These are phyloP conservation scores for Nephila pilipes DNA, from an alignment of 1,140 invertebrate genomes.

Conservation along the genomic window DNA sequence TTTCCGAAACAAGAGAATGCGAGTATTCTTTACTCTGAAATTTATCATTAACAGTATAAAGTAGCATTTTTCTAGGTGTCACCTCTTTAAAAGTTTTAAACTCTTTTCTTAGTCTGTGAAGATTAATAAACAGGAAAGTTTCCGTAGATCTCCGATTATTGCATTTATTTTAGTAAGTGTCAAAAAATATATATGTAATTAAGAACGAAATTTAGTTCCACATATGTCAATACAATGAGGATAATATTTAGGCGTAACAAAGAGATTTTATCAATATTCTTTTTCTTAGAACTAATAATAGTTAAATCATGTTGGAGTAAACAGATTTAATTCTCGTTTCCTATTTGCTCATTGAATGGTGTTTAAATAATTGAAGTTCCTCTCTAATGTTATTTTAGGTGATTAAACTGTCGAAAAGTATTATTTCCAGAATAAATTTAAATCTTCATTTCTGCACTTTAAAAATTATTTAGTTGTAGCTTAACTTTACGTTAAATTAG, in stretches of 20 bases:
- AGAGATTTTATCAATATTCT: too few species aligned
- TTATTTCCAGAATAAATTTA: too few species aligned
- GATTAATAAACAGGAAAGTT: not conserved
- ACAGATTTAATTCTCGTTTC: too few species aligned
- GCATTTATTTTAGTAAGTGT: not conserved
- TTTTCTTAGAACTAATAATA: too few species aligned
- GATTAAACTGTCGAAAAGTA: too few species aligned
- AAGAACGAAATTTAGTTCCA: not conserved
- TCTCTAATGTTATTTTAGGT: too few species aligned
- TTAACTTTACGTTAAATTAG: too few species aligned
- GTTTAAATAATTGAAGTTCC: too few species aligned
- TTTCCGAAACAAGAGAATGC: not conserved
- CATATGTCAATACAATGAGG: not conserved
- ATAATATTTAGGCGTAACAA: not conserved
- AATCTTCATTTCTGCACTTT: too few species aligned
- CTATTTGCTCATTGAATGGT: too few species aligned
- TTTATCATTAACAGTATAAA: slow-evolving; percentile 25
- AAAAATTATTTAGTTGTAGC: too few species aligned
- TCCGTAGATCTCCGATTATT: not conserved
- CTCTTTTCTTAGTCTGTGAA: not conserved
- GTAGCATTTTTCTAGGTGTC: not conserved
- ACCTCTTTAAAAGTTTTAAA: not conserved
- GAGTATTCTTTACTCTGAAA: not conserved
- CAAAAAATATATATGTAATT: not conserved
- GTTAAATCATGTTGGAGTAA: too few species aligned